phyloP scores from a whole-genome alignment of 2,113 vertebrate genomes.

The Aramus guarauna region DNA sequence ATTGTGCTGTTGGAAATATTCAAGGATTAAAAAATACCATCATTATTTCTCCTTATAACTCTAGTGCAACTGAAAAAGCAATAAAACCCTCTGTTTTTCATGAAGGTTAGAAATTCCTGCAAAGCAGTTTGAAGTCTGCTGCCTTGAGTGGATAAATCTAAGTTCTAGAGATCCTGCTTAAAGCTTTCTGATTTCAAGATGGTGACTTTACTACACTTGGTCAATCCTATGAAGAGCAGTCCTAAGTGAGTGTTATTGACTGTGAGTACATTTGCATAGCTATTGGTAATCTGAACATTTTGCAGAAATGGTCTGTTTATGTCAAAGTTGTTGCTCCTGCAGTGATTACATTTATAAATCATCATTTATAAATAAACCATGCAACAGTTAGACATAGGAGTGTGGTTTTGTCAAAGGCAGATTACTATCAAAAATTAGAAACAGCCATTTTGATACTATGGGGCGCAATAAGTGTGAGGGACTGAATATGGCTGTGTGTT shows the following conservation, averaged over 20 bases:
- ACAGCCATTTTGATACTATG: not conserved
- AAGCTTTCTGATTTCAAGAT: not conserved
- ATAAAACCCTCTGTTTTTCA: not conserved
- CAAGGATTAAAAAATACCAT: not conserved
- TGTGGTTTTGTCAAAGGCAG: not conserved
- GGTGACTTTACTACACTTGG: not conserved
- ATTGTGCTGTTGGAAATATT: not conserved
- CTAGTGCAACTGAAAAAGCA: not conserved
- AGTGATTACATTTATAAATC: not conserved
- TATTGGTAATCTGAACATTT: not conserved
- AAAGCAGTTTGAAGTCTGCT: not conserved
- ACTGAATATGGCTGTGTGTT: not conserved
- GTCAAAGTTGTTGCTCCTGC: not conserved
- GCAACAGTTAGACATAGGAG: not conserved
- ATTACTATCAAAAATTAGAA: not conserved
- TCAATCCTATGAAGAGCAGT: not conserved
- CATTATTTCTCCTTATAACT: not conserved
- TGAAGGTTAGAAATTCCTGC: not conserved
- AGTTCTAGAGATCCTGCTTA: not conserved
- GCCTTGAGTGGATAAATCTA: not conserved
- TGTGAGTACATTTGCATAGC: not conserved
- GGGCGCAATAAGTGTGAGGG: not conserved
- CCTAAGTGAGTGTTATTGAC: not conserved
- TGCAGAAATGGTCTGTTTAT: not conserved
- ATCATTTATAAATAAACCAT: too few relatives aligned